Base-by-base conservation (phyloP, 2,797 vertebrate genomes). In the Parotocinclus haroldoi region DNA sequence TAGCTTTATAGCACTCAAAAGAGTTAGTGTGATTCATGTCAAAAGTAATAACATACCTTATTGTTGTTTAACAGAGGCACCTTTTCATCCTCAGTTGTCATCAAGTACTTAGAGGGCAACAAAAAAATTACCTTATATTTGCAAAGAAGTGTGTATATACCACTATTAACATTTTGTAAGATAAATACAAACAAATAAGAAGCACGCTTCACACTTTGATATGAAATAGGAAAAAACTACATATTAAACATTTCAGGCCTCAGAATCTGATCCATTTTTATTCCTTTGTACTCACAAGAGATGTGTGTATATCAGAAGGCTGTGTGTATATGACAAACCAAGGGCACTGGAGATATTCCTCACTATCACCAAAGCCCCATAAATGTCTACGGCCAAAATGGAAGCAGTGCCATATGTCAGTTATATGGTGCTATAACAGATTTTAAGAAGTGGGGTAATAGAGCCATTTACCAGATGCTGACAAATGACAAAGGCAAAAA, bases 351-450 rank as follows among this genome's bases (percentile, higher is more conserved):
- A 87, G 84, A 86, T 83, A 91, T 91, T 83, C 84, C 83, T 89
- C 86, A 91, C 83, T 83, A 88, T 89, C 86, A 85, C 86, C 74
- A 61, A 79, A 79, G 85, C 79, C 85, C 86, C 87, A 89, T 91
- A 91, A 91, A 87, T 88, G 89, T 90, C 89, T 60, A 74, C 75
- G 84, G 86, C 86, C 82, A 85, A 89, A 90, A 89, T 88, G 86
- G 88, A 88, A 84, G 79, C 87, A 78, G 80, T 64, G 88, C 85
- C 83, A 79, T 88, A 88, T 85, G 89, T 91, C 90, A 89, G 86
- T 87, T 88, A 88, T 88, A 90, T 89, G 86, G 86, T 75, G 82
- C 87, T 86, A 89, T 90, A 89, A 90, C 85, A 83, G 84, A 85
- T 85, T 89, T 87, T 83, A 87, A 87, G 86, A 88, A 89, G 83